Evolutionary conservation across 2,888 invertebrate species (phyloP), one percentile per base, ranked within the genome.

Genomic region (Drosophila monieri): DNA sequence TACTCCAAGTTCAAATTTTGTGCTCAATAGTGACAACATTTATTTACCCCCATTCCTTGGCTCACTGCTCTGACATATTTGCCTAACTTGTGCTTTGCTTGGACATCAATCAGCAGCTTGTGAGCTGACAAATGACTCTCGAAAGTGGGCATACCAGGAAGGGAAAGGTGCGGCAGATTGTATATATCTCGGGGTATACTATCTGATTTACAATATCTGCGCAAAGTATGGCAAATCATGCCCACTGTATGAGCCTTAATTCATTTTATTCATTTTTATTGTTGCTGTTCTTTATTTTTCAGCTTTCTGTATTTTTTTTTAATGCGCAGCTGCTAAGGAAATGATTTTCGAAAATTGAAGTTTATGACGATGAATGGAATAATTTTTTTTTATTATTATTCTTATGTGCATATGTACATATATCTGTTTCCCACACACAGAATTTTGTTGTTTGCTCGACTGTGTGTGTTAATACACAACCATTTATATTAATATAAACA

Each of bases 331-430:
- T 90, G 90, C 87, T 77, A 86, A 90, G 89, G 90, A 90, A 90
- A 90, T 90, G 88, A 90, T 90, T 90, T 89, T 89, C 80, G 80
- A 80, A 89, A 86, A 88, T 88, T 90, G 76, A 90, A 90, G 88
- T 89, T 90, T 90, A 89, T 89, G 90, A 88, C 85, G 88, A 85
- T 85, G 89, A 89, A 86, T 90, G 90, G 84, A 85, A 80, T 78
- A 74, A 74, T 77, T 88, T 77, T 54, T 43, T 69, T 61, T 57
- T 55, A 65, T 68, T 68, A 59, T 76, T 74, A 56, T 68, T 62
- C 61, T 60, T 69, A 58, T 64, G 57, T 64, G 43, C 68, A 68
- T 77, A 46, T 72, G 57, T 64, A 46, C 68, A 68, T 77, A 46
- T 72, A 68, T 77, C 52, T 74, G 52, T 68, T 15, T 62, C 32